Evolutionary conservation across 2,888 invertebrate genomes (phyloP), one percentile per base, ranked within the genome.

Genomic region (Miltochrista miniata): DNA sequence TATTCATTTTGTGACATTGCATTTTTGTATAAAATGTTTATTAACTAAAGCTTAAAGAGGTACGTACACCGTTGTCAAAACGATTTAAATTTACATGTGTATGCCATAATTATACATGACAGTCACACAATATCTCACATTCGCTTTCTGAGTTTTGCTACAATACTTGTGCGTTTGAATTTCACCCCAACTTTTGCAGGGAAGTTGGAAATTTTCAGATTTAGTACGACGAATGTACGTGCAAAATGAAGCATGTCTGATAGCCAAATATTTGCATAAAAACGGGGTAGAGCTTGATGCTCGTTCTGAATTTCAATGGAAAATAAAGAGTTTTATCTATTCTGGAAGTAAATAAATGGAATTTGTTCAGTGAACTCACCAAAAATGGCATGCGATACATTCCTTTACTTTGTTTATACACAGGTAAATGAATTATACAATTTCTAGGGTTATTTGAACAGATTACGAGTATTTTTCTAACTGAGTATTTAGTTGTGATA

Each of bases 221-320:
- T 46, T 12, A 39, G 34, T 13, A 7, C 33, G 37, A 38, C 38
- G 38, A 38, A 46, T 34, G 24, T 39, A 24, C 39, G 46, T 24
- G 34, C 30, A 36, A 45, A 45, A 45, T 43, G 34, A 43, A 14
- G 38, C 38, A 38, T 38, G 38, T 15, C 38, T 38, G 38, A 38
- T 38, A 38, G 38, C 18, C 18, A 38, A 43, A 43, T 34, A 43
- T 43, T 43, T 43, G 43, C n/a, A 34, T 33, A 33, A 18, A n/a
- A 34, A n/a, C 43, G 34, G 9, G n/a, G 38, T 18, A 18, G 38
- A 38, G 38, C 36, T 36, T 14, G 10, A 15, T 14, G 7, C 15
- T n/a, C 4, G 40, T 13, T 40, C 30, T 30, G 40, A 24, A 40
- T 40, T 40, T 24, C 29, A 40, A 40, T 30, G 14, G 36, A 13